These are phyloP conservation scores for Eretmochelys imbricata DNA, from an alignment of 2,113 vertebrate species.

Conservation along the genomic window DNA sequence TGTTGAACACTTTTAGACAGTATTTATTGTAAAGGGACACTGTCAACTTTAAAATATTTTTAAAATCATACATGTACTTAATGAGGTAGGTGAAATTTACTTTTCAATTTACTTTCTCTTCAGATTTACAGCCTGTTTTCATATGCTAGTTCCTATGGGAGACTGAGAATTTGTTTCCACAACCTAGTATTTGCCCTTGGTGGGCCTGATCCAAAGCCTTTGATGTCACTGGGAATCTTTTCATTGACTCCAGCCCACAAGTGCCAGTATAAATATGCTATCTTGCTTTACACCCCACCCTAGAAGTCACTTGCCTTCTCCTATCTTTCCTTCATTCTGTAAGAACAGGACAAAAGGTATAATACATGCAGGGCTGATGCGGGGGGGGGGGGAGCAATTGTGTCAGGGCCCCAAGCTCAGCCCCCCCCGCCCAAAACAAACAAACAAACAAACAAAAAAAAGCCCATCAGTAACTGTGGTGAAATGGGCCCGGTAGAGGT, in stretches of 20 bases:
- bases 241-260: not conserved
- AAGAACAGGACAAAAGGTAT: not conserved
- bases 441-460: too few relatives aligned
- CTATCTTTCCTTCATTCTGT: not conserved
- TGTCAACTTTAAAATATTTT: not conserved
- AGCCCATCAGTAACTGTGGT: not conserved
- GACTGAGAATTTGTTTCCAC: not conserved
- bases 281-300: not conserved
- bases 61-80: not conserved
- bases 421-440: not conserved
- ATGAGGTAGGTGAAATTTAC: not conserved
- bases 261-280: not conserved
- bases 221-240: not conserved
- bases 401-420: not conserved
- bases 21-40: not conserved
- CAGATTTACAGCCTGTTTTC: not conserved
- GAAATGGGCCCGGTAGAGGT: not conserved
- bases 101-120: not conserved
- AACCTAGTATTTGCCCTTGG: not conserved
- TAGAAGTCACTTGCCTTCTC: not conserved
- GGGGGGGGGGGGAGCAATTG: not conserved
- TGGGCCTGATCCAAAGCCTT: not conserved
- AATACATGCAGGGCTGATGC: not conserved
- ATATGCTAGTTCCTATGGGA: not conserved
- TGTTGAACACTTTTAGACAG: not conserved